A percentile compares a stretch with the other conserved stretches of the same genome.
Evolutionary conservation across 1,140 invertebrate species (phyloP).

Genomic region (Atopsyche davidsoni): DNA sequence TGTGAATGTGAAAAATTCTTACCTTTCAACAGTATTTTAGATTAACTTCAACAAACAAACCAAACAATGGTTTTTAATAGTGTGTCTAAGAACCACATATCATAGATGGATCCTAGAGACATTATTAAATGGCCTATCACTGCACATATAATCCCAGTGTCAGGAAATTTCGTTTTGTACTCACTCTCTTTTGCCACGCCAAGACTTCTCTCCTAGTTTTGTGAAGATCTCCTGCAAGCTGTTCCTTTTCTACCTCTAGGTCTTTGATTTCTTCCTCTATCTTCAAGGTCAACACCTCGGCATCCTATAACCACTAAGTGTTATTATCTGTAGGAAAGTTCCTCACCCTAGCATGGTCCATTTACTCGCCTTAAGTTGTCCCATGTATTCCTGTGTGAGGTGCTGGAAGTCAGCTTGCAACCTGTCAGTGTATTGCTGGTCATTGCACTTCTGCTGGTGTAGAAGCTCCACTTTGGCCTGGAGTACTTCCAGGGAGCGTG

Average conservation of each 20-base stretch:
- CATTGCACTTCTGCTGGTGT: conserved; percentile 54
- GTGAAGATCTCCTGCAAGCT: conserved; percentile 55
- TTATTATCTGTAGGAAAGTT: neutral
- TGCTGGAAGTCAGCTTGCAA: conserved; percentile 57
- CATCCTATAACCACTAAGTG: conserved; percentile 42
- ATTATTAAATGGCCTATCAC: neutral
- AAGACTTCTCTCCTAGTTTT: conserved; percentile 61
- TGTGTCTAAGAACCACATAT: too few species aligned
- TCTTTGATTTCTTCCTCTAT: conserved; percentile 61
- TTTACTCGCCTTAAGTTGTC: conserved; percentile 41
- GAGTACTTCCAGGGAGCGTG: conserved; percentile 52
- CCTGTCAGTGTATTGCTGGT: conserved; percentile 51
- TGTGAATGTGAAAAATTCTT: too few species aligned
- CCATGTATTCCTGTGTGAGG: conserved; percentile 50
- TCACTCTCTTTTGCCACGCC: conserved; percentile 72
- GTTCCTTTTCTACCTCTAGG: conserved; percentile 58
- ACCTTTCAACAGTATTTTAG: too few species aligned
- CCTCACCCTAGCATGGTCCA: neutral
- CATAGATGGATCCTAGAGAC: too few species aligned
- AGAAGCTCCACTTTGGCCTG: conserved; percentile 48
- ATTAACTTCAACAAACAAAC: too few species aligned
- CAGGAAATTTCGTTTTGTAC: neutral
- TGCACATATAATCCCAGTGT: too few species aligned
- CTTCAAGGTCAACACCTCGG: conserved; percentile 57
- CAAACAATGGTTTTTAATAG: too few species aligned